Evolutionary conservation across 2,113 vertebrate species (phyloP).

Genomic region (Pseudorectes ferrugineus): DNA sequence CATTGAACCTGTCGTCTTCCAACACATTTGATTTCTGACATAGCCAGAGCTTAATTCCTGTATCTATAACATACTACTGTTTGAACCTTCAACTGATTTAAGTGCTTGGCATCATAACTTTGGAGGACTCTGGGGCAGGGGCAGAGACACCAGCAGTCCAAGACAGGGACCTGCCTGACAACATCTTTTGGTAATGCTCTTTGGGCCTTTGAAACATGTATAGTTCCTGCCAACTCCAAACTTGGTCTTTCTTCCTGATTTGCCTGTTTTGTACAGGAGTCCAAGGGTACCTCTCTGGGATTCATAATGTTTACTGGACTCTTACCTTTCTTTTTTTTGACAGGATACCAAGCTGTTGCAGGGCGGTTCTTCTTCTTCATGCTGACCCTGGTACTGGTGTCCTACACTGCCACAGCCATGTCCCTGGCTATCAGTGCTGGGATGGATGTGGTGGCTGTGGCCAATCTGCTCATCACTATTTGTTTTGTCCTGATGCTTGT

Average conservation of each 20-base stretch:
- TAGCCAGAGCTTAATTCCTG: background rate
- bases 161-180: background rate
- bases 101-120: background rate
- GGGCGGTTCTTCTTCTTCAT: conserved; percentile 60
- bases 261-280: background rate
- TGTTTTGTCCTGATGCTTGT: conserved; percentile 71
- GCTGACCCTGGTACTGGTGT: conserved; percentile 48
- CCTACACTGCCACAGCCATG: conserved; percentile 64
- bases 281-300: background rate
- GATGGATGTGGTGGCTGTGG: conserved; percentile 63
- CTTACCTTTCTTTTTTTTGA: background rate
- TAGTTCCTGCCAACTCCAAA: background rate
- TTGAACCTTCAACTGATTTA: background rate
- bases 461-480: conserved; percentile 62
- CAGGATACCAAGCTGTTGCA: conserved; percentile 52
- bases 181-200: background rate
- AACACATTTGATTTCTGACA: background rate
- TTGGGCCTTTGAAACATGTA: background rate
- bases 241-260: background rate
- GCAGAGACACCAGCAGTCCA: background rate
- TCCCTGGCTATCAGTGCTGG: conserved; percentile 66
- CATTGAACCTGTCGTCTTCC: background rate
- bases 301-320: background rate
- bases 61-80: background rate
- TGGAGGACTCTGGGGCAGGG: background rate